These are phyloP conservation scores for Castor canadensis DNA, from an alignment of 2,113 vertebrate species.

Conservation along the genomic window DNA sequence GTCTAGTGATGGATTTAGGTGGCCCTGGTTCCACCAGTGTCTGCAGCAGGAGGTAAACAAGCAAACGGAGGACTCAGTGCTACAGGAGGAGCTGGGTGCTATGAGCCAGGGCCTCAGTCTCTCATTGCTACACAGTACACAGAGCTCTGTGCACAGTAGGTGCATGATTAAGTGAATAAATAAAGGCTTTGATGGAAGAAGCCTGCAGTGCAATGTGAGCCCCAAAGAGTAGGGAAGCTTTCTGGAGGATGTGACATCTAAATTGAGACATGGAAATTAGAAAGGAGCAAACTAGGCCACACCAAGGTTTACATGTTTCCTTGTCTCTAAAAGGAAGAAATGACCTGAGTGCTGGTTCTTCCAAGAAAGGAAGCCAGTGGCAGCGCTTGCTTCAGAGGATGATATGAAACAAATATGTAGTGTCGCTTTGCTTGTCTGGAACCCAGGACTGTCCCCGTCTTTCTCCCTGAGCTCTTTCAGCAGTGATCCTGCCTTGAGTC, in stretches of 20 bases:
- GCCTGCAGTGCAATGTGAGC: background rate
- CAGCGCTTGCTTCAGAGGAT: background rate
- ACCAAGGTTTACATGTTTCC: background rate
- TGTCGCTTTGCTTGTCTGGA: background rate
- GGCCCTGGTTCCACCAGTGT: background rate
- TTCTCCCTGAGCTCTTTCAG: background rate
- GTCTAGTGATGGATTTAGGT: background rate
- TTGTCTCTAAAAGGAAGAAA: background rate
- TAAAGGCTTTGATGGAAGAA: background rate
- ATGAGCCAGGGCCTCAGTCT: background rate
- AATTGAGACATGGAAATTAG: background rate
- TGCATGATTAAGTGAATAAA: background rate
- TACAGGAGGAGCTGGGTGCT: background rate
- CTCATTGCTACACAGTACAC: background rate
- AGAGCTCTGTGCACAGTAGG: background rate
- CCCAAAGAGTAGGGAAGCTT: background rate
- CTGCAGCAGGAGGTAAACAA: background rate
- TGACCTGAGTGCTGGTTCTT: background rate
- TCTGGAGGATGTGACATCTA: conserved; percentile 18
- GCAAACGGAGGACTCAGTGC: background rate
- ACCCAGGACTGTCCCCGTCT: background rate
- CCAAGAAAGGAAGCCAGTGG: background rate
- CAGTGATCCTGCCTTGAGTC: background rate
- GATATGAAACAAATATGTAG: background rate
- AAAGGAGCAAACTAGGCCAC: background rate